Evolutionary conservation across 2,888 invertebrate species (phyloP), one percentile per base, ranked within the genome.

Genomic region (Tridacna crocea): DNA sequence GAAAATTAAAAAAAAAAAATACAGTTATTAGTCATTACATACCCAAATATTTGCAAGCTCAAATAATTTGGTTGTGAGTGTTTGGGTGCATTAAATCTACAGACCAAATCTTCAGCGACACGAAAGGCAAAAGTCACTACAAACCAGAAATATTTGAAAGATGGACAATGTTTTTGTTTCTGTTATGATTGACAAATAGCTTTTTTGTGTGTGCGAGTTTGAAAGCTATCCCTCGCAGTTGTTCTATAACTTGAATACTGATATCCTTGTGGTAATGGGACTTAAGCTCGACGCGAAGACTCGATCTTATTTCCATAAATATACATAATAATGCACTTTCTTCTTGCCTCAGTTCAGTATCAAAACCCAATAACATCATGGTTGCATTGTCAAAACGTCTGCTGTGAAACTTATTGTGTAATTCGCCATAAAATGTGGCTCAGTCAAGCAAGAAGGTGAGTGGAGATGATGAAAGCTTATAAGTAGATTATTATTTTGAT

Each of bases 251-350:
- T 19, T 36, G 66, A n/a, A n/a, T n/a, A n/a, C n/a, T n/a, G n/a
- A n/a, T 19, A 24, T 36, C 36, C 3, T 3, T 55, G 55, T 19
- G 55, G 55, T 15, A 55, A 55, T 19, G 70, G 46, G 70, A 36
- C 8, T 36, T 36, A 36, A 36, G 36, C 36, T n/a, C 36, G 36
- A 36, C 36, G 36, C 36, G 36, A 36, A 8, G 36, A 36, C 36
- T 36, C 19, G 22, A 74, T 47, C 22, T 15, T 19, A 74, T 74
- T 74, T 63, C 61, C 74, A 74, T 74, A 74, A 74, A 74, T 60
- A 74, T 74, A 74, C 74, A 61, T 74, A 74, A 74, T 74, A 47
- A 74, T 74, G 61, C 60, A 73, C 27, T 60, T 73, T 58, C 60
- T 46, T 46, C 27, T 73, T 58, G 60, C 73, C 26, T 24, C 17